Evolutionary conservation across 1,140 invertebrate species (phyloP).

Genomic region (Drosophila azteca): DNA sequence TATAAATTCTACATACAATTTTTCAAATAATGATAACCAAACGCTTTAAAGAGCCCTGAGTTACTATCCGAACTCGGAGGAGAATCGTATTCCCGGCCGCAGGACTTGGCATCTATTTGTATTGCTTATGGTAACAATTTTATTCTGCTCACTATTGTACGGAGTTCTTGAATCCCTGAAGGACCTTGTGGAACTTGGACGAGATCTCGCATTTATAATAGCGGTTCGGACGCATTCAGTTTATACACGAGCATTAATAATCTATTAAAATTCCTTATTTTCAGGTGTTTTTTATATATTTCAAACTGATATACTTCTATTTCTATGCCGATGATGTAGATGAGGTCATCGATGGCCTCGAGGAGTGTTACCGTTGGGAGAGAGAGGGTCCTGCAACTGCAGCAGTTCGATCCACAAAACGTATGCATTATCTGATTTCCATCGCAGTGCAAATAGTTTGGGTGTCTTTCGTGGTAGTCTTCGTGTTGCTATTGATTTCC

Average conservation of each 20-base stretch:
- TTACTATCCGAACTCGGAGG: constrained; percentile 35
- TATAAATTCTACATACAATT: no score
- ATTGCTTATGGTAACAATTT: background rate
- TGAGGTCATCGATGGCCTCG: constrained; percentile 28
- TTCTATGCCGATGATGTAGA: constrained; percentile 32
- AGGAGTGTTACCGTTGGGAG: constrained; percentile 10
- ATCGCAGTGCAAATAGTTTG: background rate
- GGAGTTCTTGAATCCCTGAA: constrained; percentile 11
- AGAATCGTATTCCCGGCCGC: background rate
- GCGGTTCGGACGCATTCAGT: constrained; percentile 8
- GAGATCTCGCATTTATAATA: constrained; percentile 36
- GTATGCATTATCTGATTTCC: constrained; percentile 13
- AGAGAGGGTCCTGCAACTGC: background rate
- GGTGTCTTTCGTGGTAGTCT: background rate
- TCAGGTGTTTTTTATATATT: constrained; percentile 18
- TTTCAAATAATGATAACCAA: no score
- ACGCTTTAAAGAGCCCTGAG: constrained; percentile 17
- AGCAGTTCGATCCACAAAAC: constrained; percentile 18
- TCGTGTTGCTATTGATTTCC: constrained; percentile 14
- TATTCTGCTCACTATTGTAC: background rate
- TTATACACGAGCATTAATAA: no score
- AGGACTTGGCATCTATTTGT: constrained; percentile 29
- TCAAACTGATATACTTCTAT: constrained; percentile 11
- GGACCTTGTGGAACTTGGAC: constrained; percentile 37
- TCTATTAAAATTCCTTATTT: background rate